Percentiles rank a stretch among this genome's conserved stretches.
Evolutionary conservation across 1,140 invertebrate genomes (phyloP).

Genomic region (Odontomachus brunneus): DNA sequence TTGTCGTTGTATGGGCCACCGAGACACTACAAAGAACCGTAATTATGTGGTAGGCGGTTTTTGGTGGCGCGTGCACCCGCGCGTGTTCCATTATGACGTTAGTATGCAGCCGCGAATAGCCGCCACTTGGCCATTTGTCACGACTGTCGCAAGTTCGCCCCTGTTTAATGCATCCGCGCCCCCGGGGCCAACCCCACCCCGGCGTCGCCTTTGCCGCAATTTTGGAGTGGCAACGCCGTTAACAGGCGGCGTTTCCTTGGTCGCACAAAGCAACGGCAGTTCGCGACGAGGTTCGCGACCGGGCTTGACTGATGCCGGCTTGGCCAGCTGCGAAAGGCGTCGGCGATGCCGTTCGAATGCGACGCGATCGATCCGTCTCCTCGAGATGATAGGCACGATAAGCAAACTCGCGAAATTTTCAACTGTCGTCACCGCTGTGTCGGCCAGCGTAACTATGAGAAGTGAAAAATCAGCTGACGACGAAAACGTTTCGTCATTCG

Average conservation of each 20-base stretch:
- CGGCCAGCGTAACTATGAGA: no score
- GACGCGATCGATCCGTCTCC: constrained; percentile 30
- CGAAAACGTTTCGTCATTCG: no score
- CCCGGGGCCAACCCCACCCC: background rate
- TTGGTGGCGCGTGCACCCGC: constrained; percentile 12
- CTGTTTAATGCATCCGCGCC: constrained; percentile 69
- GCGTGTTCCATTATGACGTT: constrained; percentile 70
- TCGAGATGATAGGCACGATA: background rate
- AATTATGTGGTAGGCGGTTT: constrained; percentile 63
- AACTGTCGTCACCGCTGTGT: background rate
- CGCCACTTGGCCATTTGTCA: constrained; percentile 67
- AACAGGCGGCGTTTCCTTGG: constrained; percentile 55
- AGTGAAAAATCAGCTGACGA: no score
- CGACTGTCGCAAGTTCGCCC: constrained; percentile 70
- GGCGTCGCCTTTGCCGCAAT: constrained; percentile 66
- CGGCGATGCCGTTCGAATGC: constrained; percentile 14
- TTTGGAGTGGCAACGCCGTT: constrained; percentile 65
- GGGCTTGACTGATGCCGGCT: constrained; percentile 50
- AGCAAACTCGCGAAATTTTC: background rate
- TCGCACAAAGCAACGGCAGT: constrained; percentile 59
- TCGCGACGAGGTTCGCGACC: constrained; percentile 37
- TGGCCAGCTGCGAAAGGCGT: constrained; percentile 26
- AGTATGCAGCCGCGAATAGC: constrained; percentile 60
- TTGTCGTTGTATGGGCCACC: background rate
- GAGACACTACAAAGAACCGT: constrained; percentile 51